phyloP scores from a whole-genome alignment of 1,140 invertebrate species.

The Eriocheir sinensis region DNA sequence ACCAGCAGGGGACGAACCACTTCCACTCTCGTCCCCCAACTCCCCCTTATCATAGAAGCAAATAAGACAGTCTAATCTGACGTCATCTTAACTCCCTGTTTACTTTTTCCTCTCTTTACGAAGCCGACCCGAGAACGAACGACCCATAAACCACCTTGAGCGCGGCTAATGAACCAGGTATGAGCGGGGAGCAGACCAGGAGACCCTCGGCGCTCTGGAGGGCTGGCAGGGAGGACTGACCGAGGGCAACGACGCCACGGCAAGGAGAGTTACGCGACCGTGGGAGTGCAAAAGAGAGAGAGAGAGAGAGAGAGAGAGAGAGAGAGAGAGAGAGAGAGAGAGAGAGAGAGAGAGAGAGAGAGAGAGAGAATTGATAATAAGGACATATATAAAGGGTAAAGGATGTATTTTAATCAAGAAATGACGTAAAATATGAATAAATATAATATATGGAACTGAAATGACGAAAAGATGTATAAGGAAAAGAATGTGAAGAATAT shows the following conservation, averaged over 20 bases:
- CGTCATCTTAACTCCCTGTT: neutral
- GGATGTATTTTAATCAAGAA: too few species aligned
- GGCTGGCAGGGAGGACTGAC: neutral
- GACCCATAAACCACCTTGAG: neutral
- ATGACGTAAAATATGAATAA: too few species aligned
- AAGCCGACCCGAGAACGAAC: neutral
- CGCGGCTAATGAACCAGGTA: neutral
- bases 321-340: constrained; percentile 14
- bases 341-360: constrained; percentile 14
- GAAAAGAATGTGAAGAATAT: too few species aligned
- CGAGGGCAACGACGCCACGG: neutral
- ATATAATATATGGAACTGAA: too few species aligned
- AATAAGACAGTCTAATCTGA: neutral
- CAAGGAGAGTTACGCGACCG: neutral
- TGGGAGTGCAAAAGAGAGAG: neutral
- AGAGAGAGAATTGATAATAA: neutral
- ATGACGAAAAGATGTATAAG: too few species aligned
- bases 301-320: constrained; percentile 14
- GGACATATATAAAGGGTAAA: too few species aligned
- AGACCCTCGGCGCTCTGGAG: neutral
- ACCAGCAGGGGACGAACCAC: neutral
- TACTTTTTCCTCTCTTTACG: neutral
- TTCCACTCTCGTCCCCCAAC: neutral
- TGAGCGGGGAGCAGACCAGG: neutral
- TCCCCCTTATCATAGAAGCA: neutral